Conservation (phyloP, 1,140 invertebrate genomes). For the Aricia agestis region DNA sequence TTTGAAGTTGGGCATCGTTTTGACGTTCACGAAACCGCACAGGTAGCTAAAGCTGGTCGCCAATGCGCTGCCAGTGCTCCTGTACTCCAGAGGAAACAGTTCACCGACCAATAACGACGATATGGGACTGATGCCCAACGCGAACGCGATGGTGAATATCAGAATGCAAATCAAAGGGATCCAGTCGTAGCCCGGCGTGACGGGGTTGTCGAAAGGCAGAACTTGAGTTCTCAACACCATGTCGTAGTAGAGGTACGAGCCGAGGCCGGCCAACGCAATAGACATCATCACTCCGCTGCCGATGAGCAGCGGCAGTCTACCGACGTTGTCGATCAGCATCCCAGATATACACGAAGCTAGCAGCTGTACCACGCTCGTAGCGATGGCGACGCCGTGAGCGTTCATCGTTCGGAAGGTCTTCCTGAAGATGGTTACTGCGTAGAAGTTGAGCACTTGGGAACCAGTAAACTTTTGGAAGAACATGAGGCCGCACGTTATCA, state of each 20-base stretch:
- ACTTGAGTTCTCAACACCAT: slow-evolving; percentile 70
- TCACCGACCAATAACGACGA: slow-evolving; percentile 92
- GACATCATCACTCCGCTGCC: slow-evolving; percentile 90
- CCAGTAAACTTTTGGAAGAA: slow-evolving; percentile 90
- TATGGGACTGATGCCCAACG: slow-evolving; percentile 92
- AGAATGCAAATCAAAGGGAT: slow-evolving; percentile 88
- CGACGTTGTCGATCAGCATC: slow-evolving; percentile 87
- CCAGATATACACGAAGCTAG: slow-evolving; percentile 86
- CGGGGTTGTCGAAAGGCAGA: slow-evolving; percentile 47
- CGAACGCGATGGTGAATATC: slow-evolving; percentile 89
- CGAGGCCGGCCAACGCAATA: slow-evolving; percentile 85
- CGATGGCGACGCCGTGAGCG: slow-evolving; percentile 88
- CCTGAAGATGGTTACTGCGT: slow-evolving; percentile 87
- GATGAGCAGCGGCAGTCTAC: slow-evolving; percentile 85
- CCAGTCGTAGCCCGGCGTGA: slow-evolving; percentile 82
- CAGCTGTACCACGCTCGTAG: slow-evolving; percentile 86
- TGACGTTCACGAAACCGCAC: slow-evolving; percentile 91
- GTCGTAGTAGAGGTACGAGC: slow-evolving; percentile 87
- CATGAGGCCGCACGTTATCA: slow-evolving; percentile 89
- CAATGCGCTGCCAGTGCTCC: slow-evolving; percentile 88
- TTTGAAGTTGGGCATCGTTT: slow-evolving; percentile 90
- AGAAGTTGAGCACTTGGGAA: slow-evolving; percentile 88
- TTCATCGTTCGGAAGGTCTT: slow-evolving; percentile 87
- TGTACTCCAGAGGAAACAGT: slow-evolving; percentile 89
- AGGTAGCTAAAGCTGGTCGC: slow-evolving; percentile 91